Conservation (phyloP, 2,888 invertebrate genomes). For the Pristionchus maxplancki region DNA sequence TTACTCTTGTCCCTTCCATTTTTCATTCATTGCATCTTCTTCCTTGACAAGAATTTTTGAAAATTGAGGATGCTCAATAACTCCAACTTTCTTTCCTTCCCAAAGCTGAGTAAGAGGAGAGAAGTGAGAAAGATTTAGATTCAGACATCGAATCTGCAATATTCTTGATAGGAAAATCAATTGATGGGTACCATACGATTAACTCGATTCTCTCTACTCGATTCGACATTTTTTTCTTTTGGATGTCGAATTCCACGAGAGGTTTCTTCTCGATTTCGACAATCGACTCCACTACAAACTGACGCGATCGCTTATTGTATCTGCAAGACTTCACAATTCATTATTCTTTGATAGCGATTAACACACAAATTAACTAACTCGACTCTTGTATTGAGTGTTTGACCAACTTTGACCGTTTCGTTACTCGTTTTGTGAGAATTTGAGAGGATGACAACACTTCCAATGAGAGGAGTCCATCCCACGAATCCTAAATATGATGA, state of each 20-base stretch:
- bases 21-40: background rate
- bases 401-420: background rate
- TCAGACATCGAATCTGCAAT: background rate
- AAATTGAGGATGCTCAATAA: background rate
- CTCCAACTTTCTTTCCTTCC: background rate
- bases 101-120: background rate
- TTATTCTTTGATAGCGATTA: background rate
- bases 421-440: background rate
- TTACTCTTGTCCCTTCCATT: background rate
- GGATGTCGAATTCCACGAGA: background rate
- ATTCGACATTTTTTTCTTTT: background rate
- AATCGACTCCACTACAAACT: background rate
- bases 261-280: background rate
- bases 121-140: background rate
- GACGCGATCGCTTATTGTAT: background rate
- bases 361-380: background rate
- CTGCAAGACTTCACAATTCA: background rate
- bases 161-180: too few relatives aligned
- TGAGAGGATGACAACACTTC: background rate
- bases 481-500: background rate
- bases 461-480: background rate
- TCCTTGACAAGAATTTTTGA: background rate
- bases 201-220: background rate
- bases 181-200: too few relatives aligned
- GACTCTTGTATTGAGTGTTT: background rate